A percentile compares a stretch with the other conserved stretches of the same genome.
Conservation (phyloP, 2,888 invertebrate species). For the Gasteruption jaculator region DNA sequence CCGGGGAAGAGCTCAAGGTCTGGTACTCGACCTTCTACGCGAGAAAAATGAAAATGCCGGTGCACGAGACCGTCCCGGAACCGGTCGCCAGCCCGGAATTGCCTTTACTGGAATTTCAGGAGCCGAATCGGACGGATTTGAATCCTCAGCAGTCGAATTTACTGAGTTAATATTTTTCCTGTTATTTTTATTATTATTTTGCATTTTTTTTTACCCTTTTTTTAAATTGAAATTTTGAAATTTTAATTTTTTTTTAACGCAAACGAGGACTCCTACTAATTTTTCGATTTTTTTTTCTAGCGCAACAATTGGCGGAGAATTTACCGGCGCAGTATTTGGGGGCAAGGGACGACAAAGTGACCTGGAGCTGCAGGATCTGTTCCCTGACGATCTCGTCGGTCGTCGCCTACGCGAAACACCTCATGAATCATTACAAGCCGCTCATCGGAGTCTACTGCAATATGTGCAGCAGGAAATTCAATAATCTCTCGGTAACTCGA, state of each 20-base stretch:
- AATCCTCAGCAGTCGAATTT: no score
- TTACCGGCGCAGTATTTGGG: conserved; percentile 35
- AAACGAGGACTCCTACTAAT: no score
- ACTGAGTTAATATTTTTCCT: no score
- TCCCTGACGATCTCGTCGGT: conserved; percentile 46
- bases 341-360: conserved; percentile 35
- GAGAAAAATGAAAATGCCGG: conserved; percentile 50
- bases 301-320: conserved; percentile 30
- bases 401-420: conserved; percentile 49
- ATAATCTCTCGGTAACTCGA: conserved; percentile 27
- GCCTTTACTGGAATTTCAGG: conserved; percentile 8
- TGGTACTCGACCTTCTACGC: conserved; percentile 62
- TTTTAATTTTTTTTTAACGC: no score
- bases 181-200: no score
- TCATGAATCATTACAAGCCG: conserved; percentile 48
- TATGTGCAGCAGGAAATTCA: conserved; percentile 32
- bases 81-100: conserved; percentile 9
- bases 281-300: no score
- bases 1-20: conserved; percentile 55
- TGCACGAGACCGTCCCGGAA: conserved; percentile 23
- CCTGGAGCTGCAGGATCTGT: conserved; percentile 53
- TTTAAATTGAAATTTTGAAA: no score
- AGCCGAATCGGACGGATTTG: no score
- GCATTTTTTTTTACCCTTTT: no score
- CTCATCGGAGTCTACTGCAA: conserved; percentile 28